Conservation (phyloP, 2,888 invertebrate genomes). For the Taphrorychus bicolor region DNA sequence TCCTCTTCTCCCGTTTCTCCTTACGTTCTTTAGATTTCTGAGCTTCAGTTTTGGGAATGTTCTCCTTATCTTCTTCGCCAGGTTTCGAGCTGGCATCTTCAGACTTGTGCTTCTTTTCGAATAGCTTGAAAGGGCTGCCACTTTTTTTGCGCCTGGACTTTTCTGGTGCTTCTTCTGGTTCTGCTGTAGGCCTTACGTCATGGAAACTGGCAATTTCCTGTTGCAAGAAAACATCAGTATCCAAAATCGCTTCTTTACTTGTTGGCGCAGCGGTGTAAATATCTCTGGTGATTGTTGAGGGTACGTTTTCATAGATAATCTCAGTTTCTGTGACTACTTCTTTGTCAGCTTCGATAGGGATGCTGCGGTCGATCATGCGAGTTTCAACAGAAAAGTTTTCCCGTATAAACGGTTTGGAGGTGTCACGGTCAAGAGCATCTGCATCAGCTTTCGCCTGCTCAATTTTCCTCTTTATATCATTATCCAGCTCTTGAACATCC, state of each 20-base stretch:
- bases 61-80: slow-evolving; percentile 31
- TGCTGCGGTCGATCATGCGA: slow-evolving; percentile 36
- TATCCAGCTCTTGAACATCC: slow-evolving; percentile 36
- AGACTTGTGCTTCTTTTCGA: slow-evolving; percentile 42
- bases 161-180: slow-evolving; percentile 7
- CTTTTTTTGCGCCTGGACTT: slow-evolving; percentile 40
- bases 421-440: slow-evolving; percentile 30
- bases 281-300: slow-evolving; percentile 17
- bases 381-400: slow-evolving; percentile 38
- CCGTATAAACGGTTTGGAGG: slow-evolving; percentile 34
- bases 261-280: slow-evolving; percentile 7
- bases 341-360: slow-evolving; percentile 22
- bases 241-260: neutral
- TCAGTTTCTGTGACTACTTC: slow-evolving; percentile 36
- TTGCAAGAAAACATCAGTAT: slow-evolving; percentile 19
- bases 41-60: slow-evolving; percentile 9
- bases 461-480: slow-evolving; percentile 38
- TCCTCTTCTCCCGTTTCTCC: slow-evolving; percentile 31
- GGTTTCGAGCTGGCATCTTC: slow-evolving; percentile 5
- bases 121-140: slow-evolving; percentile 45
- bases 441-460: slow-evolving; percentile 32
- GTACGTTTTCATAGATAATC: slow-evolving; percentile 29
- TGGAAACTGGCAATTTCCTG: slow-evolving; percentile 29
- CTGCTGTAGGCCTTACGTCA: slow-evolving; percentile 45
- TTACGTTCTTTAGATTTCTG: slow-evolving; percentile 26